phyloP scores from a whole-genome alignment of 1,140 invertebrate genomes.

The Cardiocondyla obscurior region DNA sequence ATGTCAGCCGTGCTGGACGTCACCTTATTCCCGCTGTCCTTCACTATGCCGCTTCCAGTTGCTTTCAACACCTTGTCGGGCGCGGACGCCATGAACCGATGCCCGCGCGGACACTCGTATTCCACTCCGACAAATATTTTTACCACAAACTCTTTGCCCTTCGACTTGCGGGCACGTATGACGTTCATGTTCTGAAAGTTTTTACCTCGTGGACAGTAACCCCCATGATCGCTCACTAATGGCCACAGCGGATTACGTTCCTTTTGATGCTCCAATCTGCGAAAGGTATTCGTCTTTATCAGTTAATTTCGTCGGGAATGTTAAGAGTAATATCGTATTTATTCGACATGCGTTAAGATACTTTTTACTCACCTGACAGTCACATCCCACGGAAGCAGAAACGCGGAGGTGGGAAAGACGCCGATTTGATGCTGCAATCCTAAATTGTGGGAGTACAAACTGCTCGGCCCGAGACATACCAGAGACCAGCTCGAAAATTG shows the following conservation, averaged over 20 bases:
- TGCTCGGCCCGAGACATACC: constrained; percentile 94
- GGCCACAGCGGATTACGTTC: constrained; percentile 81
- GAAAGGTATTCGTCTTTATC: constrained; percentile 14
- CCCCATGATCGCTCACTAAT: constrained; percentile 75
- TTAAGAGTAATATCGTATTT: neutral
- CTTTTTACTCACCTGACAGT: constrained; percentile 86
- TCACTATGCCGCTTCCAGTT: constrained; percentile 89
- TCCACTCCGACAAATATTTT: constrained; percentile 98
- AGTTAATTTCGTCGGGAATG: neutral
- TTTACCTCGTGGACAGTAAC: constrained; percentile 75
- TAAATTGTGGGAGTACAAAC: constrained; percentile 95
- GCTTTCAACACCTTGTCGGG: constrained; percentile 94
- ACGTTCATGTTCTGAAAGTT: constrained; percentile 79
- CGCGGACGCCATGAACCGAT: constrained; percentile 96
- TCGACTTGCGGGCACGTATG: constrained; percentile 81
- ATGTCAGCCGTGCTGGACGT: constrained; percentile 90
- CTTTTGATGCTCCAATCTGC: constrained; percentile 82
- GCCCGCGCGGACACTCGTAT: constrained; percentile 97
- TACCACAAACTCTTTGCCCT: constrained; percentile 88
- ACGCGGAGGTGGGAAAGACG: constrained; percentile 95
- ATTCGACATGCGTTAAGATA: neutral
- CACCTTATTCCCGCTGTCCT: constrained; percentile 93
- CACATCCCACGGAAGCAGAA: constrained; percentile 97
- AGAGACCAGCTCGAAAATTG: constrained; percentile 97
- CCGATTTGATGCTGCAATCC: constrained; percentile 93